Conservation (phyloP, 1,140 invertebrate genomes). For the Leucophenga varia region DNA sequence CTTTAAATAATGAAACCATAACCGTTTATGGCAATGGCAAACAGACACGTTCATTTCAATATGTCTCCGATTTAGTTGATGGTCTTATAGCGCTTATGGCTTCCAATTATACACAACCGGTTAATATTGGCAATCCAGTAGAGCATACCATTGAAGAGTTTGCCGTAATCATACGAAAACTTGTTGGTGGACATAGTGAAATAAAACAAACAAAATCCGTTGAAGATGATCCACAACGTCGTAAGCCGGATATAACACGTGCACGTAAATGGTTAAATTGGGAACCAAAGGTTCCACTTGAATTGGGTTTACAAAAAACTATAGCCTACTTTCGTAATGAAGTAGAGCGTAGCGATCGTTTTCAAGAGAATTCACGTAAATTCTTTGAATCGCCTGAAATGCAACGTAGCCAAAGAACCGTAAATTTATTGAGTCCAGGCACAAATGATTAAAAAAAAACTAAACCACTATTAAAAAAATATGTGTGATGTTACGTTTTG, state of each 20-base stretch:
- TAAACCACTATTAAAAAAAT: too few relatives aligned
- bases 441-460: too few relatives aligned
- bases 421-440: slow-evolving; percentile 4
- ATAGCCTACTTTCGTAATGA: slow-evolving; percentile 91
- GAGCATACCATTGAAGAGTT: slow-evolving; percentile 98
- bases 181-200: slow-evolving; percentile 82
- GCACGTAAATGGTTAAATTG: slow-evolving; percentile 87
- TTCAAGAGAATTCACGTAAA: slow-evolving; percentile 46
- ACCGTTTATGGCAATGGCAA: slow-evolving; percentile 95
- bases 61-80: slow-evolving; percentile 95
- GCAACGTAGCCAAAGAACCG: slow-evolving; percentile 24
- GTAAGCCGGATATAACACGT: slow-evolving; percentile 89
- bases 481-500: background rate
- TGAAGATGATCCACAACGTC: slow-evolving; percentile 93
- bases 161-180: slow-evolving; percentile 85
- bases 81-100: slow-evolving; percentile 92
- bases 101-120: slow-evolving; percentile 88
- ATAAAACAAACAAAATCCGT: slow-evolving; percentile 81
- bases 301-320: slow-evolving; percentile 82
- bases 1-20: slow-evolving; percentile 90
- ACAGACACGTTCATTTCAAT: slow-evolving; percentile 98
- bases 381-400: slow-evolving; percentile 47
- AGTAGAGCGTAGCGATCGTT: slow-evolving; percentile 63
- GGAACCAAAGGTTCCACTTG: slow-evolving; percentile 87
- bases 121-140: slow-evolving; percentile 98